Conservation (phyloP, 92 coral and sea anemone genomes). For the Parazoanthus swiftii region DNA sequence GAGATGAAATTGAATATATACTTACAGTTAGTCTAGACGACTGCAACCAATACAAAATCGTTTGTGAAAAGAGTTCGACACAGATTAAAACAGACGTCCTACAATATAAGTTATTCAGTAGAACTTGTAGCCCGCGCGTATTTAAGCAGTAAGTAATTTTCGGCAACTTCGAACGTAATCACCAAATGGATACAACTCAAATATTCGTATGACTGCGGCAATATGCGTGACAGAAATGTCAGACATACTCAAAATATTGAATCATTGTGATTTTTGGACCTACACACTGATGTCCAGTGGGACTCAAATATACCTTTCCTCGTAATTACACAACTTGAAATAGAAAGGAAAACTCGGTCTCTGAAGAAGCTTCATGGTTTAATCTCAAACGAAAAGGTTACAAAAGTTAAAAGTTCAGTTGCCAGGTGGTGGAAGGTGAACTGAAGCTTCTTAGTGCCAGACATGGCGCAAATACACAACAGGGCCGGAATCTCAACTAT, state of each 20-base stretch:
- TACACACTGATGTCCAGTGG: neutral
- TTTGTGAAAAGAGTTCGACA: neutral
- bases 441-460: constrained; percentile 1
- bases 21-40: constrained; percentile 10
- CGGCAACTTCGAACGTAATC: neutral
- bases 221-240: constrained; percentile 29
- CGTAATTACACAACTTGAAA: neutral
- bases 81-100: neutral
- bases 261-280: constrained; percentile 4
- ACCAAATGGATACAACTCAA: neutral
- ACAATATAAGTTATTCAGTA: neutral
- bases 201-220: neutral
- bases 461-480: neutral
- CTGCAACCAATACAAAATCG: neutral
- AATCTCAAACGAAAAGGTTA: neutral
- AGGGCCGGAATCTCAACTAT: neutral
- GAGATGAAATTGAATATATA: neutral
- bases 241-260: constrained; percentile 24
- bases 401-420: neutral
- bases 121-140: neutral
- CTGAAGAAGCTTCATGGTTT: neutral
- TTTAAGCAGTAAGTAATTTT: neutral
- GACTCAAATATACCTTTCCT: neutral
- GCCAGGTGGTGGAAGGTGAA: neutral
- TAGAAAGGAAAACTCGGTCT: constrained; percentile 14